phyloP scores from a whole-genome alignment of 92 coral and sea anemone genomes.

The Micromussa lordhowensis region DNA sequence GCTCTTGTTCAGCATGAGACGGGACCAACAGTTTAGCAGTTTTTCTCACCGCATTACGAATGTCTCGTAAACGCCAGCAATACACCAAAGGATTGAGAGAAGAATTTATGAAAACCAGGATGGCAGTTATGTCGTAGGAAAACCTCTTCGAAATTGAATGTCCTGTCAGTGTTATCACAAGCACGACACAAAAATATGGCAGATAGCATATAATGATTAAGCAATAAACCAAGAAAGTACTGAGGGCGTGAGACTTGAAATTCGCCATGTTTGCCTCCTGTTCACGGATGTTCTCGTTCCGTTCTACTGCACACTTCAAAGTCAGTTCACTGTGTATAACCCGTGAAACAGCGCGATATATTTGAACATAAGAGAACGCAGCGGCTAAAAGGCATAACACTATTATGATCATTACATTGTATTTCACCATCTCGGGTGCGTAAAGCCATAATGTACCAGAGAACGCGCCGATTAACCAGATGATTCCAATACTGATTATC shows the following conservation, averaged over 20 bases:
- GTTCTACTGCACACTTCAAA: slow-evolving; percentile 17
- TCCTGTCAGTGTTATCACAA: slow-evolving; percentile 5
- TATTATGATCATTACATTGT: slow-evolving; percentile 1
- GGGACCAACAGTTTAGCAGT: neutral
- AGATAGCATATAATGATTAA: slow-evolving; percentile 24
- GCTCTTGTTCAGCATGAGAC: neutral
- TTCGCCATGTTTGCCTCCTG: slow-evolving; percentile 26
- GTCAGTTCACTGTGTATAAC: slow-evolving; percentile 5
- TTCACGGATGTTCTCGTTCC: neutral
- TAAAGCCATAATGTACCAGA: slow-evolving; percentile 37
- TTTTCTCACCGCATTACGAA: slow-evolving; percentile 29
- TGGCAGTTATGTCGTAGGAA: slow-evolving; percentile 40
- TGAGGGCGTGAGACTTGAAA: slow-evolving; percentile 24
- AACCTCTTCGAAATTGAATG: slow-evolving; percentile 17
- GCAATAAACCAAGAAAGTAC: slow-evolving; percentile 47
- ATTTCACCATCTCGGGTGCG: slow-evolving; percentile 24
- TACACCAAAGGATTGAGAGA: slow-evolving; percentile 42
- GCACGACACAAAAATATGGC: slow-evolving; percentile 39
- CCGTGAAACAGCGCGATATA: slow-evolving; percentile 36
- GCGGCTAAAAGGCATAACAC: slow-evolving; percentile 12
- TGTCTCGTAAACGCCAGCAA: slow-evolving; percentile 37
- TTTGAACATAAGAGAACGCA: slow-evolving; percentile 20
- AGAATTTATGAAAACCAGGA: slow-evolving; percentile 36
- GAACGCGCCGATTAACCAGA: slow-evolving; percentile 33
- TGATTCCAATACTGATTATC: slow-evolving; percentile 2